Conservation (phyloP, 2,797 vertebrate genomes). For the Sebastes iracundus region DNA sequence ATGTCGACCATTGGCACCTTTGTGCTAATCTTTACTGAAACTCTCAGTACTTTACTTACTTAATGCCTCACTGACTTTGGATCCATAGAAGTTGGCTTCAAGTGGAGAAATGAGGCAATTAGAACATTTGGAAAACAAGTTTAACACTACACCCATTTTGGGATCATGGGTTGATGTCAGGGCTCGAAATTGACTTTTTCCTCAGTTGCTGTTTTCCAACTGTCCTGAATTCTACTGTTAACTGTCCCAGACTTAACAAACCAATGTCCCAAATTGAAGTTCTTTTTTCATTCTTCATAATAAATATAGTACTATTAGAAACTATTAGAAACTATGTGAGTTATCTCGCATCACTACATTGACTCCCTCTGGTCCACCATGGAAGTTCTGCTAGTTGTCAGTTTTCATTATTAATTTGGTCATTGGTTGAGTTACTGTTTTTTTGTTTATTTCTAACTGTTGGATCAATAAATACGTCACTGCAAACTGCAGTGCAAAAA, state of each 20-base stretch:
- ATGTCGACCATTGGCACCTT: conserved; percentile 34
- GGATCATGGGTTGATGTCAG: not conserved
- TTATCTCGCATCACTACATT: not conserved
- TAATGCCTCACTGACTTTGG: conserved; percentile 35
- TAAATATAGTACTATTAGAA: not conserved
- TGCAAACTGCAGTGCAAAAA: no score
- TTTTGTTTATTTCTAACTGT: no score
- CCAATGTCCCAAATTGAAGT: not conserved
- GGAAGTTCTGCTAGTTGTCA: not conserved
- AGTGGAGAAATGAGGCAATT: conserved; percentile 42
- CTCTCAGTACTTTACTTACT: conserved; percentile 33
- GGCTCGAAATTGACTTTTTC: not conserved
- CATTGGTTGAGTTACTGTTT: not conserved
- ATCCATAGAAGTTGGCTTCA: conserved; percentile 23
- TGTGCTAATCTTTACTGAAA: conserved; percentile 46
- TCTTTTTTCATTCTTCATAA: not conserved
- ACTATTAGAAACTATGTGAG: not conserved
- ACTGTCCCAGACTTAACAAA: not conserved
- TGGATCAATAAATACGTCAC: no score
- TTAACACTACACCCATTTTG: conserved; percentile 19
- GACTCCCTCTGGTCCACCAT: not conserved
- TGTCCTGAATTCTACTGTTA: not conserved
- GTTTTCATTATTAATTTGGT: not conserved
- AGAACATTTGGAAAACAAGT: conserved; percentile 55
- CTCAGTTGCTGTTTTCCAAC: not conserved